Percentiles rank a stretch among this genome's conserved stretches.
Evolutionary conservation across 2,888 invertebrate species (phyloP).

Genomic region (Trachelus iudaicus): DNA sequence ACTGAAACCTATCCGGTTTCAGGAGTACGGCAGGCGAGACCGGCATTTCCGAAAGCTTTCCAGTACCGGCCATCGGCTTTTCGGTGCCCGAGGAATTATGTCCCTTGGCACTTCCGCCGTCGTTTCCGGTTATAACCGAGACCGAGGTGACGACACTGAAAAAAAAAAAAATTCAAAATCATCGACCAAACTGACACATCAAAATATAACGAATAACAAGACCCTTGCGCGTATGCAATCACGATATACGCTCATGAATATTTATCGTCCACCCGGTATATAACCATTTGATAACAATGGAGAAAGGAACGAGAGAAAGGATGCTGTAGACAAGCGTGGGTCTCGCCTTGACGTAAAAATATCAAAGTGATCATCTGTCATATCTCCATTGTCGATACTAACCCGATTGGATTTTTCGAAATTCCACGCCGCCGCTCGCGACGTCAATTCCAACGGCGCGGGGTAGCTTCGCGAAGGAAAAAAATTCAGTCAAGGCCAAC

Average conservation of each 20-base stretch:
- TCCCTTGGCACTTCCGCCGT: conserved; percentile 67
- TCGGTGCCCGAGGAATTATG: conserved; percentile 63
- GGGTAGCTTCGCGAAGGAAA: too few species aligned
- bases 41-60: conserved; percentile 58
- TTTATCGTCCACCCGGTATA: background rate
- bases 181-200: background rate
- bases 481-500: too few species aligned
- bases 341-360: background rate
- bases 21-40: conserved; percentile 81
- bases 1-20: conserved; percentile 86
- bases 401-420: too few species aligned
- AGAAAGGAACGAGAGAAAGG: background rate
- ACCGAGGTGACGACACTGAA: conserved; percentile 75
- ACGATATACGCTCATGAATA: background rate
- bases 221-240: too few species aligned
- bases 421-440: too few species aligned
- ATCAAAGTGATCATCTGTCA: background rate
- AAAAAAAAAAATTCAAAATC: conserved; percentile 29
- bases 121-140: conserved; percentile 69
- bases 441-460: too few species aligned
- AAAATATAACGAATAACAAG: too few species aligned
- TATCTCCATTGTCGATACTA: too few species aligned
- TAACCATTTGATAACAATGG: background rate
- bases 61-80: conserved; percentile 67
- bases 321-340: background rate